Base-by-base conservation (phyloP, 2,113 vertebrate species). In the Gyps fulvus region DNA sequence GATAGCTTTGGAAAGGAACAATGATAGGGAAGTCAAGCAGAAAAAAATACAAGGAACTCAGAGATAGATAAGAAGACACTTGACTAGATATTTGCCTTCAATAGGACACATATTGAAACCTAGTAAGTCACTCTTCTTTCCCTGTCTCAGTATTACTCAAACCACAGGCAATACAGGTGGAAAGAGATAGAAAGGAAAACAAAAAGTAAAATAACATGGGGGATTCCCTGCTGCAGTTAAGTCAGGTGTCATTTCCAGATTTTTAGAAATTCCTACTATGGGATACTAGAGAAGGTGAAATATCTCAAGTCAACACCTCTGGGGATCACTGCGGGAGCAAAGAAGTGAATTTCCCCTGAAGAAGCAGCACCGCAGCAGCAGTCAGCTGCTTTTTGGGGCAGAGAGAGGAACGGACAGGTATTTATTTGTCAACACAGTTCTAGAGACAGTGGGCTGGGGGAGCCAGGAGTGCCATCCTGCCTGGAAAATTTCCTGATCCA, bases 301-400 rank as follows among this genome's bases (percentile, higher is more conserved):
- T 38, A 10, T 55, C 40, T 69, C 27, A 42, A 45, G 21, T 62
- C 50, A 50, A 4, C 9, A 27, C 2, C 2, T 4, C 10, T 87
- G 55, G 26, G 21, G 6, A 83, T 47, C 26, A 58, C 32, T 59
- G 55, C 1, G 16, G 31, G 55, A 93, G 63, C 23, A 50, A 83
- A 9, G 19, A 74, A 50, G 21, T 10, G 26, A 66, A 63, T 67
- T 81, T 79, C 14, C 61, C 65, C 58, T 59, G 57, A 63, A 82
- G 80, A 29, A 89, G 25, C 32, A 74, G 38, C 61, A 62, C 42
- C 0, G 0, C 0, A 2, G 23, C 18, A 65, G 36, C 17, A 19
- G 38, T 16, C 25, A 32, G 40, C 29, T 85, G 43, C 5, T 62
- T 79, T 89, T 26, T 18, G 62, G n/a, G 59, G 9, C 22, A 77